Conservation (phyloP, 2,113 vertebrate genomes). For the Pardalotus punctatus region DNA sequence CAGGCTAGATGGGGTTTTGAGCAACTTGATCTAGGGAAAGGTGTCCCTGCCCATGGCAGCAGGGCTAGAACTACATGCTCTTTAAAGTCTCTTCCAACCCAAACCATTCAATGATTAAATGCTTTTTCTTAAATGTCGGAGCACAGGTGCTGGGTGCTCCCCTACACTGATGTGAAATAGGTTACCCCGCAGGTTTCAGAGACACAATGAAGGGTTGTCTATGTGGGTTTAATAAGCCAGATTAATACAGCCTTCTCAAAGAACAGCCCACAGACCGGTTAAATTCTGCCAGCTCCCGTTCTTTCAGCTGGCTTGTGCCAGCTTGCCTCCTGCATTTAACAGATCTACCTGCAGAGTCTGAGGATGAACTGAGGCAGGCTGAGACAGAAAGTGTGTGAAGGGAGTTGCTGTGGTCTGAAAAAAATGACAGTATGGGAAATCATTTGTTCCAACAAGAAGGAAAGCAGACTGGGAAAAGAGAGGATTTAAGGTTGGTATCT, state of each 20-base stretch:
- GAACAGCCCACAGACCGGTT: neutral
- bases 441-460: neutral
- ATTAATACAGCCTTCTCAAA: neutral
- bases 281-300: neutral
- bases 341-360: neutral
- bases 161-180: neutral
- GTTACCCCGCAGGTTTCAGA: neutral
- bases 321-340: neutral
- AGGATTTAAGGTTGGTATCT: neutral
- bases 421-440: neutral
- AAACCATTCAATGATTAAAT: neutral
- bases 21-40: neutral
- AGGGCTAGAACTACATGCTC: rapidly evolving
- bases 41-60: neutral
- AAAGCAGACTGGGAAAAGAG: neutral
- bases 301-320: neutral
- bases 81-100: neutral
- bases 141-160: neutral
- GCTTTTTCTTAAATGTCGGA: neutral
- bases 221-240: neutral
- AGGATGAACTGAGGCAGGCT: neutral
- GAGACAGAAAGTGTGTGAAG: neutral
- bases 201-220: neutral
- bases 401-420: neutral
- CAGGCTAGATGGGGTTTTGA: neutral